Base-by-base conservation (phyloP, 2,888 invertebrate species). In the Cerastis leucographa region DNA sequence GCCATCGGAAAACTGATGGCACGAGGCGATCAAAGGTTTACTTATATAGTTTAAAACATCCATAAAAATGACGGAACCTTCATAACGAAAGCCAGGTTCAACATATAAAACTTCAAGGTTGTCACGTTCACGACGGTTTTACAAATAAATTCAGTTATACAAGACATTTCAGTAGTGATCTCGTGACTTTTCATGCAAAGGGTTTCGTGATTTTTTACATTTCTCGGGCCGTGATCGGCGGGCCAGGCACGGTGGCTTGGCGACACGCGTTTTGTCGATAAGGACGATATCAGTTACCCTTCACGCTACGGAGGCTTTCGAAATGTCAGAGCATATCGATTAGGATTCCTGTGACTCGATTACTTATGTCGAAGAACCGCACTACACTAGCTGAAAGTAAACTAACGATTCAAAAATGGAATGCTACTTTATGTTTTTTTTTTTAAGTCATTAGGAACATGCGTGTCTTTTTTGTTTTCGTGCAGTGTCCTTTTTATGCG, bases 261-360 rank as follows among this genome's bases (percentile, higher is more conserved):
- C 91, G 90, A 94, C 93, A 89, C 86, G 84, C 87, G 95, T 94
- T 95, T 94, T 91, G 88, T 95, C 95, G 90, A 95, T 95, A 94
- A 87, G 83, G 78, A 82, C 87, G 87, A 89, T 87, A 90, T 89
- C 89, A 88, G 85, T 84, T 84, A 80, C 83, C 83, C 83, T 86
- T 86, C 88, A 89, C 89, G 85, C 83, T 86, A 87, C 87, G 77
- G 78, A 85, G 73, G 54, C 51, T 82, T 83, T 80, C 83, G 72
- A 79, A 81, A 81, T 72, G 75, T 64, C 69, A 80, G 59, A 80
- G 74, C 42, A 67, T 81, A 79, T 84, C 71, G 81, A 81, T 84
- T 73, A 51, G 42, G 46, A 11, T 72, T 72, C 69, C 64, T 72
- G 51, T 29, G 12, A 74, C 62, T 74, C 59, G 77, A 75, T 76